A percentile compares a stretch with the other conserved stretches of the same genome.
These are phyloP conservation scores for Microcebus ravelobensis DNA, from an alignment of 2,113 vertebrate species.

Conservation along the genomic window DNA sequence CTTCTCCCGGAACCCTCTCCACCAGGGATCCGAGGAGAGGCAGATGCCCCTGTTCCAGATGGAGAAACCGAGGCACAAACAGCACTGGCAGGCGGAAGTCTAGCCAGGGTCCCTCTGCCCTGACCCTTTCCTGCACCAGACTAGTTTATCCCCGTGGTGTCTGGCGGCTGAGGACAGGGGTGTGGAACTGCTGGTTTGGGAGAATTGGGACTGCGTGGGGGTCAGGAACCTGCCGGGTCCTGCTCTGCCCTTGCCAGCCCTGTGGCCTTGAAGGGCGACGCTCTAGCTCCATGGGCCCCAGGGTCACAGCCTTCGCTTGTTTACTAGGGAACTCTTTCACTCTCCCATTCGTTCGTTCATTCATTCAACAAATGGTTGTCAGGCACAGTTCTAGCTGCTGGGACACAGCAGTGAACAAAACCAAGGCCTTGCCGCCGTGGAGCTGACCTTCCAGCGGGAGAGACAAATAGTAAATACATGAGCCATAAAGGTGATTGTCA, in stretches of 20 bases:
- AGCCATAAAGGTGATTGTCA: neutral
- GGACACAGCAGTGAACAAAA: neutral
- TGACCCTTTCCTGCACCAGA: neutral
- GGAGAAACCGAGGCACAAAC: neutral
- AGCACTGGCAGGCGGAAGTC: neutral
- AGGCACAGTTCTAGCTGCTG: neutral
- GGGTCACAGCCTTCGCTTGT: neutral
- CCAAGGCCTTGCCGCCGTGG: neutral
- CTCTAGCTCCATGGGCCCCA: neutral
- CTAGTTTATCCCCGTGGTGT: accelerated
- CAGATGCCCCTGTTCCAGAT: neutral
- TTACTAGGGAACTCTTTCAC: neutral
- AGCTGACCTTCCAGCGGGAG: neutral
- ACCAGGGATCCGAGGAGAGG: accelerated
- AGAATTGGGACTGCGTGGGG: neutral
- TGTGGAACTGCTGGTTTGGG: neutral
- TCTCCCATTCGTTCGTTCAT: neutral
- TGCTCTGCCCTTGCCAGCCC: neutral
- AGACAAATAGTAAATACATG: neutral
- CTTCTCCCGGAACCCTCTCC: neutral
- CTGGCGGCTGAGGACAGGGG: neutral
- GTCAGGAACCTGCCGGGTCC: neutral
- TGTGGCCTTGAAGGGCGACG: neutral
- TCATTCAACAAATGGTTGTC: neutral
- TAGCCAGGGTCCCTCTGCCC: neutral